These are phyloP conservation scores for Drosophila eugracilis DNA, from an alignment of 1,140 invertebrate genomes.

Conservation along the genomic window DNA sequence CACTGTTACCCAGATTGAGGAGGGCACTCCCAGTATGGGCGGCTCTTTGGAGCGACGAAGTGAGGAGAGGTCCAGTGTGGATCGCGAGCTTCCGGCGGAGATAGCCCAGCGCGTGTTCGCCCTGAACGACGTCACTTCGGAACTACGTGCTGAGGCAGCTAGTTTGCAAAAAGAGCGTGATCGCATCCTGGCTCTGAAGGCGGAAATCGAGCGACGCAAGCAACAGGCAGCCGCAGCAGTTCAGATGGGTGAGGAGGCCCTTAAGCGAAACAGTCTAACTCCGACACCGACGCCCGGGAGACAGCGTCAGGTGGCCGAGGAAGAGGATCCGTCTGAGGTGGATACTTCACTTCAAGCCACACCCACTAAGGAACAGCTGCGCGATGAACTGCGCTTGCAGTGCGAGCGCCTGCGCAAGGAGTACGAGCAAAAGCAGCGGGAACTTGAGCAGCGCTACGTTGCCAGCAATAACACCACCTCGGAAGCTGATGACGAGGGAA, in stretches of 20 bases:
- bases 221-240: constrained; percentile 73
- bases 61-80: constrained; percentile 28
- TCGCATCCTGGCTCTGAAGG: constrained; percentile 75
- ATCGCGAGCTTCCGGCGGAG: constrained; percentile 46
- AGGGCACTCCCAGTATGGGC: constrained; percentile 47
- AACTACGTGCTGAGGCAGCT: constrained; percentile 72
- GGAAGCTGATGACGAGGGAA: constrained; percentile 77
- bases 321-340: constrained; percentile 37
- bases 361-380: constrained; percentile 38
- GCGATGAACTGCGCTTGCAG: constrained; percentile 56
- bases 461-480: constrained; percentile 68
- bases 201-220: constrained; percentile 76
- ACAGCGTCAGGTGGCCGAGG: constrained; percentile 44
- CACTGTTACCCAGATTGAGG: constrained; percentile 80
- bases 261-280: constrained; percentile 71
- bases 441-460: constrained; percentile 67
- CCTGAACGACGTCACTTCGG: constrained; percentile 73
- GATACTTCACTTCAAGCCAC: constrained; percentile 36
- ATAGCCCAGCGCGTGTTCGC: constrained; percentile 67
- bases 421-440: constrained; percentile 77
- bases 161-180: constrained; percentile 77
- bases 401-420: constrained; percentile 64
- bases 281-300: constrained; percentile 66
- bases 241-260: constrained; percentile 74
- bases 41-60: constrained; percentile 20